phyloP scores from a whole-genome alignment of 1,140 invertebrate species.

The Pissodes strobi region DNA sequence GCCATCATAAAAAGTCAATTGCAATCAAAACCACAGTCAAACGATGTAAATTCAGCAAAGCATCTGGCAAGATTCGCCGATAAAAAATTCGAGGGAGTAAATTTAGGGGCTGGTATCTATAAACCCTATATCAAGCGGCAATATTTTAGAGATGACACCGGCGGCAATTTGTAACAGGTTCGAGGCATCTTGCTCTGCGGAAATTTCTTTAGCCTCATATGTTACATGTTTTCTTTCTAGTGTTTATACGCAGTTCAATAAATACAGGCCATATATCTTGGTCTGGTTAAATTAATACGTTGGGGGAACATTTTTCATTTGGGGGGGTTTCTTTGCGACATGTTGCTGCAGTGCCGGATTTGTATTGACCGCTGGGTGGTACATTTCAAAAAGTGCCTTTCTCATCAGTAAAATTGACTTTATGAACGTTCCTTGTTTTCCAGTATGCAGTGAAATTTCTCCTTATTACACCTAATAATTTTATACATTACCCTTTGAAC shows the following conservation, averaged over 20 bases:
- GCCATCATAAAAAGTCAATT: too few species aligned
- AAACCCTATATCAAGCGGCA: conserved; percentile 40
- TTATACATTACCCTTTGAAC: too few species aligned
- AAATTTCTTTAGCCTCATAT: conserved; percentile 40
- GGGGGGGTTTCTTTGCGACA: not conserved
- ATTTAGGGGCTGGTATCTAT: conserved; percentile 36
- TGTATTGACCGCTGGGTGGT: too few species aligned
- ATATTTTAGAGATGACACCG: conserved; percentile 43
- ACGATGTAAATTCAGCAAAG: not conserved
- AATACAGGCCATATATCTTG: conserved; percentile 32
- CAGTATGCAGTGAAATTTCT: too few species aligned
- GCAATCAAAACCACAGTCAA: too few species aligned
- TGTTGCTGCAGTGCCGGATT: too few species aligned
- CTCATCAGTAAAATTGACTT: too few species aligned
- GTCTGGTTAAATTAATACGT: conserved; percentile 26
- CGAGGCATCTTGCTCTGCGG: conserved; percentile 34
- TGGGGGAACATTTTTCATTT: conserved; percentile 25
- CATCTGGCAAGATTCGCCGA: not conserved
- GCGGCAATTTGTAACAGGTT: conserved; percentile 42
- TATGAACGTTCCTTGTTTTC: too few species aligned
- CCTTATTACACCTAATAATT: too few species aligned
- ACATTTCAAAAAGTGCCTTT: too few species aligned
- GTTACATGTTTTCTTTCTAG: conserved; percentile 26
- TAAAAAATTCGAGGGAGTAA: conserved; percentile 27
- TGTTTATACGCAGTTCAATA: conserved; percentile 29